phyloP scores from a whole-genome alignment of 1,140 invertebrate species.

The Probaryconus sp. region DNA sequence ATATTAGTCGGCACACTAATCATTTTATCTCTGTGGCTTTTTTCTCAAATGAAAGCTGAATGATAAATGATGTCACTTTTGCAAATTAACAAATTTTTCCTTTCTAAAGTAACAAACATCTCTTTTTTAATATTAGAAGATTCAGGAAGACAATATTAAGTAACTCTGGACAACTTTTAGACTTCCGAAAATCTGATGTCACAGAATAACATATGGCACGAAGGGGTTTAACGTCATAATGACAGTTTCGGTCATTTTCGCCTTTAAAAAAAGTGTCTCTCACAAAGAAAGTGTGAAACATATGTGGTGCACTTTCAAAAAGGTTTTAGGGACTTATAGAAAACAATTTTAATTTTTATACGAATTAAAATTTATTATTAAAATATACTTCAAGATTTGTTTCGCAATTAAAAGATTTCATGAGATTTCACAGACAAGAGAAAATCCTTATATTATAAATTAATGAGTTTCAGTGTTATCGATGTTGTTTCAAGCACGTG shows the following conservation, averaged over 20 bases:
- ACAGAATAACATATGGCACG: slow-evolving; percentile 26
- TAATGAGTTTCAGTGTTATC: too few species aligned
- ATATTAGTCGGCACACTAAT: too few species aligned
- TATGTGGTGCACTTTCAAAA: slow-evolving; percentile 5
- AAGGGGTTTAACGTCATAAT: slow-evolving; percentile 23
- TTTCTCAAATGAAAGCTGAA: too few species aligned
- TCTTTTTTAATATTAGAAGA: background rate
- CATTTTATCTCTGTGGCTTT: too few species aligned
- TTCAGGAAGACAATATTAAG: slow-evolving; percentile 1
- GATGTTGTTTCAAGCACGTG: slow-evolving; percentile 36
- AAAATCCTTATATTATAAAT: too few species aligned
- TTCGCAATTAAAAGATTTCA: too few species aligned
- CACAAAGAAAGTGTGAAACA: slow-evolving; percentile 38
- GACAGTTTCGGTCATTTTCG: slow-evolving; percentile 34
- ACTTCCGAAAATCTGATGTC: slow-evolving; percentile 29
- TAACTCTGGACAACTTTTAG: slow-evolving; percentile 14
- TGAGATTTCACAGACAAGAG: too few species aligned
- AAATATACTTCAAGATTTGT: too few species aligned
- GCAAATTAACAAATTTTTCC: too few species aligned
- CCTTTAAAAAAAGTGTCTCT: slow-evolving; percentile 15
- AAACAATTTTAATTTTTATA: too few species aligned
- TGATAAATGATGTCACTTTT: too few species aligned
- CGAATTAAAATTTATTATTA: too few species aligned
- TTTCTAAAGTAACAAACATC: background rate
- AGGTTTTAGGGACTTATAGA: background rate